A percentile compares a stretch with the other conserved stretches of the same genome.
Evolutionary conservation across 2,888 invertebrate genomes (phyloP).

Genomic region (Lepidochrysops patricia): DNA sequence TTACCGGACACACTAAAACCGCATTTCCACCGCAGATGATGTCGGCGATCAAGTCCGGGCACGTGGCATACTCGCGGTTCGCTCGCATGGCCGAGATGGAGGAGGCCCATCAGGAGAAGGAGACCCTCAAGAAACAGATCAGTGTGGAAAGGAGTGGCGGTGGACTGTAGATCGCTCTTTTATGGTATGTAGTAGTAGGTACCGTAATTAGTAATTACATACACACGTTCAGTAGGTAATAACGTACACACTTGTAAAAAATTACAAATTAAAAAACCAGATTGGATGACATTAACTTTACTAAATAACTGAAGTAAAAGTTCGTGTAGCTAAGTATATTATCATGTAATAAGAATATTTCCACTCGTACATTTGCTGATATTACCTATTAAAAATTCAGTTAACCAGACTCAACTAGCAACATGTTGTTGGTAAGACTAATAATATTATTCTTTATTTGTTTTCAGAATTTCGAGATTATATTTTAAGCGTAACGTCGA

Average conservation of each 20-base stretch:
- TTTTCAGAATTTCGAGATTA: neutral
- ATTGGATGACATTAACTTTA: too few species aligned
- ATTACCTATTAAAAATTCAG: too few species aligned
- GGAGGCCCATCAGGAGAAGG: slow-evolving; percentile 87
- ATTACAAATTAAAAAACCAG: too few species aligned
- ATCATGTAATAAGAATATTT: too few species aligned
- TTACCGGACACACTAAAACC: slow-evolving; percentile 12
- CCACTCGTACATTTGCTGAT: too few species aligned
- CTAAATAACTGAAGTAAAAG: too few species aligned
- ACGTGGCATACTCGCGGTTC: slow-evolving; percentile 95
- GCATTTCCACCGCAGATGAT: slow-evolving; percentile 83
- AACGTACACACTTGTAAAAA: too few species aligned
- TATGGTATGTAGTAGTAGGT: neutral
- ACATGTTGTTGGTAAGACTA: neutral
- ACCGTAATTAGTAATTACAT: too few species aligned
- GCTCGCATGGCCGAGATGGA: slow-evolving; percentile 95
- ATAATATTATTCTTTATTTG: neutral
- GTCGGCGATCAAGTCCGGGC: slow-evolving; percentile 97
- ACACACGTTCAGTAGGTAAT: too few species aligned
- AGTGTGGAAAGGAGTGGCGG: slow-evolving; percentile 96
- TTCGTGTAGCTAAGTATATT: too few species aligned
- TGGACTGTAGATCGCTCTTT: slow-evolving; percentile 79
- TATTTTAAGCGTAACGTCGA: slow-evolving; percentile 10
- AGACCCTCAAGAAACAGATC: slow-evolving; percentile 84
- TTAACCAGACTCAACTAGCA: too few species aligned